Evolutionary conservation across 2,888 invertebrate genomes (phyloP), one percentile per base, ranked within the genome.

Genomic region (Reticulitermes lucifugus): DNA sequence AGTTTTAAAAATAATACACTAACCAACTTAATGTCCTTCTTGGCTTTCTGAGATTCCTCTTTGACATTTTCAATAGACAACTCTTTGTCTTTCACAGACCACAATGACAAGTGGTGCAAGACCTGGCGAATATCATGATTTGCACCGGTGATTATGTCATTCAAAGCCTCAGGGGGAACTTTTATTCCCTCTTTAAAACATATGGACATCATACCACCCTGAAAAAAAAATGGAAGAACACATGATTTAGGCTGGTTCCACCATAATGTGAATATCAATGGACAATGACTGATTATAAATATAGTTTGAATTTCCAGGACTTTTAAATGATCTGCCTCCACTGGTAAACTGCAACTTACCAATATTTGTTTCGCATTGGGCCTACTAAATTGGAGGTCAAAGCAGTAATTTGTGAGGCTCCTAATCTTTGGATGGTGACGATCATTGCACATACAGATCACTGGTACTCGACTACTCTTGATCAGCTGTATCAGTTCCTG

Each of bases 361-460:
- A 95, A 96, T 84, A 99, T 98, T 91, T 98, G 98, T 88, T 98
- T 97, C 1, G 97, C 91, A 87, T 95, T 93, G 0, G 99, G 99
- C 88, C 95, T 95, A 88, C 92, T 93, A 91, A 99, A 99, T 83
- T 95, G 92, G 85, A 99, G 92, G 90, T 99, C 99, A 90, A 96
- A 99, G 90, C 98, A 98, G 90, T 99, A 96, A 91, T 98, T 98
- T 82, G 96, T 95, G 14, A 99, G 93, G 0, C 98, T 96, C 85
- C 98, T 94, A 92, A 99, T 98, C 92, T 99, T 99, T 86, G 94
- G 96, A 90, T 97, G 96, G 89, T 96, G 96, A 77, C 99, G 93
- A 91, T 99, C 99, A 90, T 99, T 99, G 91, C 99, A 99, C 94
- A 99, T 99, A 91, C 99, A 98, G 88, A 99, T 95, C 84, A 99